Conservation (phyloP, 2,888 invertebrate genomes). For the Phania funesta region DNA sequence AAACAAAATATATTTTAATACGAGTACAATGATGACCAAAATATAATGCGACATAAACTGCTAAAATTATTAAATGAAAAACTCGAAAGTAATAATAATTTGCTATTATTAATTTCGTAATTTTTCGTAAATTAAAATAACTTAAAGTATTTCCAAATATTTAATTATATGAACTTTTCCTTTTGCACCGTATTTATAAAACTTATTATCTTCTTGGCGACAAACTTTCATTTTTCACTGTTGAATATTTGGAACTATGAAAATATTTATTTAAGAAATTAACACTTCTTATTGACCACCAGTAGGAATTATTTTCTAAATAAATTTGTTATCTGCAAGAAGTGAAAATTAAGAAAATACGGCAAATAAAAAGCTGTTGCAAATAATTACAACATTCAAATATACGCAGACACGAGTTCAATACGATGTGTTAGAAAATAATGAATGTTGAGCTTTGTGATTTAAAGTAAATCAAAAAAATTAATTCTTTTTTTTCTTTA, state of each 20-base stretch:
- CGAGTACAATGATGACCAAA: background rate
- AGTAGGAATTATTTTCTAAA: constrained; percentile 5
- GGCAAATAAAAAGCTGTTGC: background rate
- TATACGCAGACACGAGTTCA: background rate
- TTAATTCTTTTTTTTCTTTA: too few relatives aligned
- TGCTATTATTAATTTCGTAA: background rate
- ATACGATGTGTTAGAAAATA: constrained; percentile 12
- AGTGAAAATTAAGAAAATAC: background rate
- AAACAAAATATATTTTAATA: background rate
- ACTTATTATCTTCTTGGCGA: constrained; percentile 16
- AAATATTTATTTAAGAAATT: constrained; percentile 36
- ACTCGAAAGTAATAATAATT: background rate
- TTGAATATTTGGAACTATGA: background rate
- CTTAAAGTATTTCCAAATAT: constrained; percentile 9
- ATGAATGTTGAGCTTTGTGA: background rate
- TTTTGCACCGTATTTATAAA: constrained; percentile 15
- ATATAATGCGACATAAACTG: constrained; percentile 13
- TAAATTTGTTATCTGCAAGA: background rate
- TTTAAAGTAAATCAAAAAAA: constrained; percentile 15
- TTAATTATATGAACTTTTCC: background rate
- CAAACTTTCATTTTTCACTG: constrained; percentile 63
- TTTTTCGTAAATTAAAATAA: constrained; percentile 9
- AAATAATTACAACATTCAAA: background rate
- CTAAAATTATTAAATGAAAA: background rate
- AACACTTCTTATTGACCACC: constrained; percentile 44